Base-by-base conservation (phyloP, 2,113 vertebrate species). In the Phocoena sinus region DNA sequence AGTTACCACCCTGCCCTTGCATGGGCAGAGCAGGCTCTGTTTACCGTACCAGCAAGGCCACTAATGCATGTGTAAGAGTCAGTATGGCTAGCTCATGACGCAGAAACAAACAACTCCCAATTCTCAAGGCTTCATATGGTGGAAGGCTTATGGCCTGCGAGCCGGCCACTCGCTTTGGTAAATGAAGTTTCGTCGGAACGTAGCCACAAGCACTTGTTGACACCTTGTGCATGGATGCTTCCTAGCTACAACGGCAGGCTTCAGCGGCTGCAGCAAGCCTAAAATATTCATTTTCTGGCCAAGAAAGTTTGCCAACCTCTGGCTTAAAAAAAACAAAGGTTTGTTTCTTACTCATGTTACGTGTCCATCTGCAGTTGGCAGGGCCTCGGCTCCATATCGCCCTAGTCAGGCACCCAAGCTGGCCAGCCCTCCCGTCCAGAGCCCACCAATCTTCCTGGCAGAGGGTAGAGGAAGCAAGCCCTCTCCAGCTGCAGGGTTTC, bases 31-130 rank as follows among this genome's bases (percentile, higher is more conserved):
- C 20, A 10, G 73, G 63, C 5, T 47, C 17, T 23, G 1, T 3
- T 5, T n/a, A 26, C 6, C 38, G 2, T 41, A 20, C 26, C 8
- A 33, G 44, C 8, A 5, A 25, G 33, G 67, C 50, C 50, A 3
- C 73, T 5, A 11, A 17, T 2, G n/a, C n/a, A 56, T 0, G 2
- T 23, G 53, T 1, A 1, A 0, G 1, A 11, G 41, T 47, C 62
- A 12, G n/a, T 1, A 5, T 6, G 74, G n/a, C 71, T 23, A 13
- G 47, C 31, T 77, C 80, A 25, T 0, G 28, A 33, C 41, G 23
- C 20, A 20, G 91, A 80, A 82, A 82, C 31, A 31, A 58, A 58
- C 65, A 41, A 38, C 28, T 20, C 36, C 10, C 5, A 9, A 2
- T 21, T 28, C 85, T 73, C 58, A 33, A 60, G 91, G 12, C 58